Evolutionary conservation across 1,140 invertebrate genomes (phyloP).

Genomic region (Achatina immaculata): DNA sequence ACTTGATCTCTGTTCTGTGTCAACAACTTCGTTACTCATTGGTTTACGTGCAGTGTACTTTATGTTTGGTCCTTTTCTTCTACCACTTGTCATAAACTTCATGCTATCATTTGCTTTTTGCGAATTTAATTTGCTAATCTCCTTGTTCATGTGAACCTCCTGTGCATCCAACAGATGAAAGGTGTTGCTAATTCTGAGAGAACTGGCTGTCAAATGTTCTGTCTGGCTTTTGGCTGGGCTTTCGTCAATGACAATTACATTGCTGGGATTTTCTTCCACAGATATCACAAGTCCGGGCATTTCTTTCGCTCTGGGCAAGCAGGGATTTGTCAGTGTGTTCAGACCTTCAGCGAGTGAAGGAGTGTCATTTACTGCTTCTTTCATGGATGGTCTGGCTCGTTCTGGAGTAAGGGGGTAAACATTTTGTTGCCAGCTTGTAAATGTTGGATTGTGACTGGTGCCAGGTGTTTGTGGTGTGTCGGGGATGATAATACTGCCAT

Average conservation of each 20-base stretch:
- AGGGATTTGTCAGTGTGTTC: neutral
- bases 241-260: constrained; percentile 4
- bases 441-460: neutral
- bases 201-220: neutral
- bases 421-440: neutral
- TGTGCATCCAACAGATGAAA: neutral
- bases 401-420: neutral
- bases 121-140: neutral
- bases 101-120: neutral
- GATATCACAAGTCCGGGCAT: neutral
- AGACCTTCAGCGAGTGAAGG: neutral
- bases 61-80: neutral
- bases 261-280: neutral
- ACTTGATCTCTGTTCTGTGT: no score
- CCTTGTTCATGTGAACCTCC: neutral
- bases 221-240: constrained; percentile 5
- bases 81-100: neutral
- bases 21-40: no score
- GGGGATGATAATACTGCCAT: neutral
- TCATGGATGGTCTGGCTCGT: neutral
- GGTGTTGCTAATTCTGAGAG: neutral
- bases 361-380: neutral
- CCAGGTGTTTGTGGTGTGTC: neutral
- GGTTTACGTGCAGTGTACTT: constrained; percentile 20
- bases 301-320: neutral